Conservation (phyloP, 2,888 invertebrate genomes). For the Tenthredo mesomela region DNA sequence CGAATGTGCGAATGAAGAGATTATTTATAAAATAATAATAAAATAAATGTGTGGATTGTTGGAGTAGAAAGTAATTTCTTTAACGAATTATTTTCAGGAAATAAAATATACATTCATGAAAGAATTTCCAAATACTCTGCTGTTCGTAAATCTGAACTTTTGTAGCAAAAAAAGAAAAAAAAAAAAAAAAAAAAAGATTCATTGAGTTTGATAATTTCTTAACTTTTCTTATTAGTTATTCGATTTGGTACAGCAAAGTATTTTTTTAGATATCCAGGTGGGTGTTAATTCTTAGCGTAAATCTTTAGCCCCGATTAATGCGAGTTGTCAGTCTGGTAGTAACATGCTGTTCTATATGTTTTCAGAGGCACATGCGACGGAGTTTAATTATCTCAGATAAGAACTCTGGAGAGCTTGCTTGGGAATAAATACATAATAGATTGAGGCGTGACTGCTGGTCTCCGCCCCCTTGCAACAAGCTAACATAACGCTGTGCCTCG, state of each 20-base stretch:
- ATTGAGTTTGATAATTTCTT: background rate
- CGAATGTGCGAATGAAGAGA: slow-evolving; percentile 62
- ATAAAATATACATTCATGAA: slow-evolving; percentile 56
- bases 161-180: no score
- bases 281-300: background rate
- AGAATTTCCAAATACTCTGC: slow-evolving; percentile 67
- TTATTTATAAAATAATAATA: slow-evolving; percentile 1
- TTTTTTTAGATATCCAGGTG: slow-evolving; percentile 30
- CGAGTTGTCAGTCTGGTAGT: slow-evolving; percentile 77
- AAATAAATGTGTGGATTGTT: slow-evolving; percentile 26
- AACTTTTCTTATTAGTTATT: background rate
- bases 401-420: slow-evolving; percentile 75
- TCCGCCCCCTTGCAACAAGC: slow-evolving; percentile 73
- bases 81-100: slow-evolving; percentile 60
- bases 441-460: slow-evolving; percentile 74
- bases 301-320: slow-evolving; percentile 53
- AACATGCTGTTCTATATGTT: slow-evolving; percentile 77
- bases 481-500: slow-evolving; percentile 76
- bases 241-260: background rate
- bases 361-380: slow-evolving; percentile 77
- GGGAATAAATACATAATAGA: slow-evolving; percentile 73
- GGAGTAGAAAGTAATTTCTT: slow-evolving; percentile 35
- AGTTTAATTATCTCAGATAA: slow-evolving; percentile 75
- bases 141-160: background rate
- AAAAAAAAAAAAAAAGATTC: background rate